Percentiles rank a stretch among this genome's conserved stretches.
Evolutionary conservation across 1,140 invertebrate species (phyloP).

Genomic region (Hypsibius dujardini): DNA sequence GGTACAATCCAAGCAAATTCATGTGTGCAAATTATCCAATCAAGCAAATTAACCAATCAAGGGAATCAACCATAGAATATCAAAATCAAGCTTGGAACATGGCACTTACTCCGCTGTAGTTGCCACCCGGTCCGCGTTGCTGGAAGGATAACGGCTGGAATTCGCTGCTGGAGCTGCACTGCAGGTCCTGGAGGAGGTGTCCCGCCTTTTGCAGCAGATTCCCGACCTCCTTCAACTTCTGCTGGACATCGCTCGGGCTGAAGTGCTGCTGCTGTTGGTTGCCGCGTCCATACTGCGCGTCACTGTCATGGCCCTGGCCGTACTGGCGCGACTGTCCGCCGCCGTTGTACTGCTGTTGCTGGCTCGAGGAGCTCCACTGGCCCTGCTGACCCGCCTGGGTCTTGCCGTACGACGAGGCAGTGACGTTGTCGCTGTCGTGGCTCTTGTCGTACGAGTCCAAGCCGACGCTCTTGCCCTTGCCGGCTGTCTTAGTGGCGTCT

Average conservation of each 20-base stretch:
- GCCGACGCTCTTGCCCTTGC: background rate
- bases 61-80: background rate
- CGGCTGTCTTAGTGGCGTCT: background rate
- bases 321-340: background rate
- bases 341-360: background rate
- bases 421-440: background rate
- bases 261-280: slow-evolving; percentile 8
- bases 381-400: background rate
- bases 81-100: background rate
- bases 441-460: background rate
- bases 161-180: background rate
- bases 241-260: background rate
- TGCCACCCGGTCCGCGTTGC: background rate
- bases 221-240: background rate
- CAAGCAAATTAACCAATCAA: background rate
- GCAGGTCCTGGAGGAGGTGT: slow-evolving; percentile 9
- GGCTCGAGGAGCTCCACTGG: background rate
- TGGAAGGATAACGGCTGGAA: background rate
- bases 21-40: background rate
- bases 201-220: slow-evolving; percentile 6
- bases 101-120: slow-evolving; percentile 7
- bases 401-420: background rate
- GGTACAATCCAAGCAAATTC: background rate
- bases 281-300: too few species aligned
- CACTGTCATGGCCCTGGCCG: background rate